Conservation (phyloP, 2,888 invertebrate species). For the Anaspis maculata region DNA sequence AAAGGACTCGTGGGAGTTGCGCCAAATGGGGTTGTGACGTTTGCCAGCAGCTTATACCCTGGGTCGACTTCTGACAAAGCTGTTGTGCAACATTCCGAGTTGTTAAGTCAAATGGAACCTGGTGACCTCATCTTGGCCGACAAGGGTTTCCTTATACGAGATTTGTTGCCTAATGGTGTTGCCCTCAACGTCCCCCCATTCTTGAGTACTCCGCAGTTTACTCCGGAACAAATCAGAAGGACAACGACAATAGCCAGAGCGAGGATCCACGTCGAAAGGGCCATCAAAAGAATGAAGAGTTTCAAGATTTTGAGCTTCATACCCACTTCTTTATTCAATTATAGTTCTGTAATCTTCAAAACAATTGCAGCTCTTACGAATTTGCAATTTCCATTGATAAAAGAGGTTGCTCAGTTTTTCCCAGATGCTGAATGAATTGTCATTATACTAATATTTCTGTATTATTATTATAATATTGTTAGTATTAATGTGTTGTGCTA, state of each 20-base stretch:
- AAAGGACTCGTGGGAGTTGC: conserved; percentile 24
- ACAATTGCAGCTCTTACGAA: conserved; percentile 6
- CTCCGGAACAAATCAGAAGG: conserved; percentile 15
- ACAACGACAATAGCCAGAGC: conserved; percentile 21
- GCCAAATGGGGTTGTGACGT: conserved; percentile 26
- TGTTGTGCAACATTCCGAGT: conserved; percentile 17
- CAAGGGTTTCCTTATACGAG: conserved; percentile 23
- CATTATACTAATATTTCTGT: no score
- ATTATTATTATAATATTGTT: no score
- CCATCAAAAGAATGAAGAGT: conserved; percentile 20
- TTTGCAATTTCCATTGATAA: conserved; percentile 7
- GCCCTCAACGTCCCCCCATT: conserved; percentile 24
- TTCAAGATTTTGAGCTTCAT: conserved; percentile 10
- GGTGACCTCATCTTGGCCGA: conserved; percentile 24
- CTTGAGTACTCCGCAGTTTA: conserved; percentile 17
- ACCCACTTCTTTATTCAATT: neutral
- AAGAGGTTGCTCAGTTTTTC: conserved; percentile 4
- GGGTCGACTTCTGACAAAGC: conserved; percentile 23
- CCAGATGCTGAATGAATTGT: no score
- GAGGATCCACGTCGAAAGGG: conserved; percentile 22
- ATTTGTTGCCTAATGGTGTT: conserved; percentile 21
- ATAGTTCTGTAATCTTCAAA: conserved; percentile 5
- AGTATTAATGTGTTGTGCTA: no score
- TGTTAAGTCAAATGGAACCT: conserved; percentile 16
- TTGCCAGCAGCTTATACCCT: conserved; percentile 22